Base-by-base conservation (phyloP, 2,888 invertebrate genomes). In the Podotricha telesiphe region DNA sequence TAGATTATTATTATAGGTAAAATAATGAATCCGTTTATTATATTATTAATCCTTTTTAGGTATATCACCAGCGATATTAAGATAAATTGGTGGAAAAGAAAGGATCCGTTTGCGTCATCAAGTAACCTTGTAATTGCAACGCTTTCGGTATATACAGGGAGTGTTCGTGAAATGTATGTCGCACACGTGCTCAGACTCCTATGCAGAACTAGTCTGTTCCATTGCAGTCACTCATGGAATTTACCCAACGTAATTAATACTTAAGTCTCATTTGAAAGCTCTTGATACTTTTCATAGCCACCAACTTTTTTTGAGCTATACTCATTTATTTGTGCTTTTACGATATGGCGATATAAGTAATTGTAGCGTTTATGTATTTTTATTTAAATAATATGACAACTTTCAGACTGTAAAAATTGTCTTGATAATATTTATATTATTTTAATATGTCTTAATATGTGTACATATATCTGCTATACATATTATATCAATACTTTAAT, bases 81-180 rank as follows among this genome's bases (percentile, higher is more conserved):
- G 47, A 53, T 28, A 53, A 28, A 20, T 58, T 10, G 15, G 58
- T 7, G 58, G 11, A 17, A 53, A 56, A 55, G 45, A 22, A n/a
- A n/a, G n/a, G n/a, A n/a, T n/a, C 20, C 10, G 20, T 51, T 64
- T 64, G 63, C 63, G 51, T 64, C 63, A 64, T 20, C 6, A 8
- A 22, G 28, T 28, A 51, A 50, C 61, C 61, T 59, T 53, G 66
- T 51, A 50, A 50, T 34, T 67, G 61, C 67, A 67, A 59, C 42
- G 42, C 28, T 67, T 15, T 67, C 61, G 67, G 61, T 61, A 67
- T 67, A 61, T 67, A 45, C 48, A 62, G 50, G 67, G 67, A 67
- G 67, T 67, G 67, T 61, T 67, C 67, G 42, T 53, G 56, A 55
- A 47, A 67, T 34, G 67, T 67, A 51, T 67, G 67, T 67, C 67